Conservation (phyloP, 2,888 invertebrate genomes). For the Mesoligia furuncula region DNA sequence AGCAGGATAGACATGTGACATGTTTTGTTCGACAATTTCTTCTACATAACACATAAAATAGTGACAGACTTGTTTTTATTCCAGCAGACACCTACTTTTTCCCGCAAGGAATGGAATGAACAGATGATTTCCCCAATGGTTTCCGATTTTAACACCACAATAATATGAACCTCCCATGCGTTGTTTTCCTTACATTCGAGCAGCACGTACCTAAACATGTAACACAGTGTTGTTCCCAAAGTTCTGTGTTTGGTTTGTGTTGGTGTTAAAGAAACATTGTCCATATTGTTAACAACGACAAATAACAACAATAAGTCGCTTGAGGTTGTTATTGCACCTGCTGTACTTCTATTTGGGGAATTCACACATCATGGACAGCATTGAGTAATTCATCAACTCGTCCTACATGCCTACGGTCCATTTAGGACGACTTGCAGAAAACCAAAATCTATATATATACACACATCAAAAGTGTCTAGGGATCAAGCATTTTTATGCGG, state of each 20-base stretch:
- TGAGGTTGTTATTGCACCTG: not conserved
- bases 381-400: too few species aligned
- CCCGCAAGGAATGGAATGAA: not conserved
- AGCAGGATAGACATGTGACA: not conserved
- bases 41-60: not conserved
- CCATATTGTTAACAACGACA: not conserved
- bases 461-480: too few species aligned
- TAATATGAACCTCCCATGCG: not conserved
- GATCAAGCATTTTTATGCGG: too few species aligned
- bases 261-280: slow-evolving; percentile 14
- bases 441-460: too few species aligned
- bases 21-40: not conserved
- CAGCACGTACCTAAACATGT: not conserved
- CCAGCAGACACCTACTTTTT: not conserved
- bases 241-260: slow-evolving; percentile 10
- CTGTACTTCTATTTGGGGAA: not conserved
- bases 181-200: slow-evolving; percentile 14
- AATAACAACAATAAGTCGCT: not conserved
- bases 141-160: not conserved
- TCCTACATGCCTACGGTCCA: too few species aligned
- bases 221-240: slow-evolving; percentile 11
- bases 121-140: not conserved
- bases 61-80: not conserved
- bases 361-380: not conserved
- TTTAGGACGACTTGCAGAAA: too few species aligned